phyloP scores from a whole-genome alignment of 2,888 invertebrate genomes.

The Sarcophaga carnaria region DNA sequence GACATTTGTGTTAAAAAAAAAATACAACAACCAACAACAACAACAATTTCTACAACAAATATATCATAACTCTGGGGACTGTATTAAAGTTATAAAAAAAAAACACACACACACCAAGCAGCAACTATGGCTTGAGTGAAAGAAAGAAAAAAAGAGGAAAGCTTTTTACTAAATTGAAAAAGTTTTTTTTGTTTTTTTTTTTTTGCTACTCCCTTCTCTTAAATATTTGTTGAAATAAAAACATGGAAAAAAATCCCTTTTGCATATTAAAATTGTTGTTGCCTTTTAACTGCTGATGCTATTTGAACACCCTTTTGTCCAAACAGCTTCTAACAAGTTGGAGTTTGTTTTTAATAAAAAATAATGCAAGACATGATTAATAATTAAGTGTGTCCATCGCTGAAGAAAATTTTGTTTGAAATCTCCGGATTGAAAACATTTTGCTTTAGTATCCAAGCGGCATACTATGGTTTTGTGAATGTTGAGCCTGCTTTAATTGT shows the following conservation, averaged over 20 bases:
- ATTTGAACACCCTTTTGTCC: neutral
- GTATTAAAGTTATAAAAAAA: constrained; percentile 65
- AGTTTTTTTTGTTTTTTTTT: constrained; percentile 73
- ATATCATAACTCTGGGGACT: constrained; percentile 61
- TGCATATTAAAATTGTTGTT: constrained; percentile 7
- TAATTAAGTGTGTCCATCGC: neutral
- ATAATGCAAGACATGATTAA: no score
- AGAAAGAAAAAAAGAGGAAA: constrained; percentile 40
- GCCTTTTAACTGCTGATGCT: neutral
- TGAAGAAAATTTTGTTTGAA: no score
- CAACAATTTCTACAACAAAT: constrained; percentile 32
- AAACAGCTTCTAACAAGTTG: no score
- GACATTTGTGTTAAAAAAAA: constrained; percentile 63
- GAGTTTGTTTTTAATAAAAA: no score
- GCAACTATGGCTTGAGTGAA: neutral
- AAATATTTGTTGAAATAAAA: neutral
- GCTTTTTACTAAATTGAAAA: constrained; percentile 77
- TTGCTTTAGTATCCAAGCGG: no score
- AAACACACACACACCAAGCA: neutral
- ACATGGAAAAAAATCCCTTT: neutral
- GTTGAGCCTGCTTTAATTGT: no score
- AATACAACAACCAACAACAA: neutral
- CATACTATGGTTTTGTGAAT: no score
- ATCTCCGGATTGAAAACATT: no score
- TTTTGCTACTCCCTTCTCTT: neutral